These are phyloP conservation scores for Telmatochromis sp. DNA, from an alignment of 2,113 vertebrate species.

Conservation along the genomic window DNA sequence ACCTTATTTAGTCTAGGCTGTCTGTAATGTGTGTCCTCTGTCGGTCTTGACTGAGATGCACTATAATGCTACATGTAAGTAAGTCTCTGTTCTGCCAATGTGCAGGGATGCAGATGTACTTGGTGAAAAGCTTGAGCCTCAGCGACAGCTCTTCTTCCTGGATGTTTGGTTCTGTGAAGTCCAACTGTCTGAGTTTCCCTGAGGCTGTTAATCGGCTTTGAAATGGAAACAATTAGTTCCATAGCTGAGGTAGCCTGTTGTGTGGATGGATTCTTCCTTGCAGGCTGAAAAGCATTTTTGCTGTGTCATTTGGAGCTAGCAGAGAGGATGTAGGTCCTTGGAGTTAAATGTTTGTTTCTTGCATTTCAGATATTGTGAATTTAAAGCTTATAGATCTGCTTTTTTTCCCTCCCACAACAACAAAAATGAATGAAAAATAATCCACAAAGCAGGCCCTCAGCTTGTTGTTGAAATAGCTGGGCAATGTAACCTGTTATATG, in stretches of 20 bases:
- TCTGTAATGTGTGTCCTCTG: constrained; percentile 14
- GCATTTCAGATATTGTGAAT: neutral
- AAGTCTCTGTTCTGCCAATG: constrained; percentile 2
- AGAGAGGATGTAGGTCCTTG: neutral
- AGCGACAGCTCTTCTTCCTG: constrained; percentile 20
- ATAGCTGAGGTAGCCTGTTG: constrained; percentile 31
- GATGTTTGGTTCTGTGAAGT: constrained; percentile 44
- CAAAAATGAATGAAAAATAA: neutral
- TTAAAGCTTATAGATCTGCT: neutral
- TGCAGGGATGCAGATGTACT: constrained; percentile 41
- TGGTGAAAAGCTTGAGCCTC: constrained; percentile 15
- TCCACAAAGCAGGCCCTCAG: neutral
- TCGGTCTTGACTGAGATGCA: constrained; percentile 19
- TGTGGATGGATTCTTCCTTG: constrained; percentile 1
- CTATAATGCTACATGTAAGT: constrained; percentile 11
- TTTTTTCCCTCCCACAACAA: neutral
- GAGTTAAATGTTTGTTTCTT: neutral
- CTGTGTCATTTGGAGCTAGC: constrained; percentile 17
- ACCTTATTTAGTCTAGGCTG: constrained; percentile 41
- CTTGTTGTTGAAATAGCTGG: constrained; percentile 37
- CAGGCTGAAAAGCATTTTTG: neutral
- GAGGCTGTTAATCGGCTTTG: constrained; percentile 54
- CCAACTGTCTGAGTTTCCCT: constrained; percentile 52
- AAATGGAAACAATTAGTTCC: constrained; percentile 67
- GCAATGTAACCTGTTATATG: constrained; percentile 33